A percentile compares a stretch with the other conserved stretches of the same genome.
Evolutionary conservation across 2,113 vertebrate species (phyloP).

Genomic region (Cervus canadensis): DNA sequence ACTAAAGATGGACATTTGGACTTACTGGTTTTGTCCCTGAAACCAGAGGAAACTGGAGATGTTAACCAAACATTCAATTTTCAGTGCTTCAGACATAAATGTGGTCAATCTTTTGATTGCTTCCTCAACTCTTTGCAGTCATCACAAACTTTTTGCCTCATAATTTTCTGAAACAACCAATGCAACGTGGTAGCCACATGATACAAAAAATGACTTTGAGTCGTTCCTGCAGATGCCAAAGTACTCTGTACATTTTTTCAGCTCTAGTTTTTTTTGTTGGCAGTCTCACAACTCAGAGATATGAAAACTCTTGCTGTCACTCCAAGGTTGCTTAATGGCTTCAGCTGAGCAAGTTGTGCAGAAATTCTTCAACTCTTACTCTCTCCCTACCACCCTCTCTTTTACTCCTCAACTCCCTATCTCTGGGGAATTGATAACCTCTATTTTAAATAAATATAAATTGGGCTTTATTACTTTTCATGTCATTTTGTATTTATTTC

Average conservation of each 20-base stretch:
- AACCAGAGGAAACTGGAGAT: slow-evolving; percentile 44
- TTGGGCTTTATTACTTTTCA: background rate
- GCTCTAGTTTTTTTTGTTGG: background rate
- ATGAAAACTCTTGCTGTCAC: background rate
- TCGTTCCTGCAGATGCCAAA: background rate
- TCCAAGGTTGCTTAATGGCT: background rate
- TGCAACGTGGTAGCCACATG: background rate
- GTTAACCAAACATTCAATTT: slow-evolving; percentile 28
- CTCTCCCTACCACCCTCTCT: background rate
- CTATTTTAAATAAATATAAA: background rate
- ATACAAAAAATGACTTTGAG: background rate
- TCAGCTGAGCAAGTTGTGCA: background rate
- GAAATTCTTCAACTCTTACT: background rate
- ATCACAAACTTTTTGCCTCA: background rate
- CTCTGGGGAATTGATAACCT: background rate
- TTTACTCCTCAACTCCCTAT: background rate
- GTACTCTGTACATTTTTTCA: background rate
- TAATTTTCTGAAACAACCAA: background rate
- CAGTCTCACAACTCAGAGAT: background rate
- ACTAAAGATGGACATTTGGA: background rate
- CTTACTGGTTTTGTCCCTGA: slow-evolving; percentile 18
- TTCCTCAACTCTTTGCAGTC: background rate
- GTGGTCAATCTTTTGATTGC: slow-evolving; percentile 13
- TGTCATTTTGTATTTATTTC: background rate
- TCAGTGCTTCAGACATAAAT: background rate